A percentile compares a stretch with the other conserved stretches of the same genome.
phyloP scores from a whole-genome alignment of 2,113 vertebrate genomes.

The Triplophysa rosa region DNA sequence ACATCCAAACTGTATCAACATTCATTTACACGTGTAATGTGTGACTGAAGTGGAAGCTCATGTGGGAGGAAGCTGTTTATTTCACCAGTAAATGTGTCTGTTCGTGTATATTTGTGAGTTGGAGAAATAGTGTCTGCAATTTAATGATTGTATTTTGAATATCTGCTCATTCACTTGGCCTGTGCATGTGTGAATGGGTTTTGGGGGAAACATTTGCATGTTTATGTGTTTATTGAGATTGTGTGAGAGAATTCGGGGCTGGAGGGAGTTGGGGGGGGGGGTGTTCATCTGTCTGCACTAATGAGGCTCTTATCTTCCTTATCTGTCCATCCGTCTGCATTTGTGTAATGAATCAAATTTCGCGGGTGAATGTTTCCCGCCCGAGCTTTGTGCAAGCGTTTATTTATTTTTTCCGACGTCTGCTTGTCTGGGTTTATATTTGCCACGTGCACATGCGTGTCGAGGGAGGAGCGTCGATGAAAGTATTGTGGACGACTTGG shows the following conservation, averaged over 20 bases:
- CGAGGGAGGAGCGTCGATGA: slow-evolving; percentile 11
- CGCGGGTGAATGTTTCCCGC: slow-evolving; percentile 59
- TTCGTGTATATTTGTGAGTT: slow-evolving; percentile 48
- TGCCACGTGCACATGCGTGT: slow-evolving; percentile 41
- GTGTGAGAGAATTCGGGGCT: slow-evolving; percentile 42
- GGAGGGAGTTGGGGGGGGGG: slow-evolving; percentile 55
- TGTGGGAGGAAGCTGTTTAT: slow-evolving; percentile 2
- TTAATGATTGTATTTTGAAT: slow-evolving; percentile 25
- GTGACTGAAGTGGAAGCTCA: not conserved
- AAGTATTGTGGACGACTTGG: slow-evolving; percentile 1
- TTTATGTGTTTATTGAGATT: slow-evolving; percentile 46
- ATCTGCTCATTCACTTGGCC: not conserved
- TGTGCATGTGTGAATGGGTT: not conserved
- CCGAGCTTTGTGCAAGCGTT: slow-evolving; percentile 14
- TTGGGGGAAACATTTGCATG: slow-evolving; percentile 15
- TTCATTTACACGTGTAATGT: slow-evolving; percentile 12
- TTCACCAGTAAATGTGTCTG: slow-evolving; percentile 47
- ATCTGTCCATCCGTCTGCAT: slow-evolving; percentile 70
- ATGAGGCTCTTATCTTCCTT: slow-evolving; percentile 70
- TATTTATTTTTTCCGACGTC: slow-evolving; percentile 18
- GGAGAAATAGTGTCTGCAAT: slow-evolving; percentile 4
- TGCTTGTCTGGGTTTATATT: slow-evolving; percentile 8
- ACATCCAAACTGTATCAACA: not conserved
- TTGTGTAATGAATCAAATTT: slow-evolving; percentile 73
- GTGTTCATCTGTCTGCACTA: slow-evolving; percentile 69